Conservation (phyloP, 2,113 vertebrate species). For the Pterocles orientalis region DNA sequence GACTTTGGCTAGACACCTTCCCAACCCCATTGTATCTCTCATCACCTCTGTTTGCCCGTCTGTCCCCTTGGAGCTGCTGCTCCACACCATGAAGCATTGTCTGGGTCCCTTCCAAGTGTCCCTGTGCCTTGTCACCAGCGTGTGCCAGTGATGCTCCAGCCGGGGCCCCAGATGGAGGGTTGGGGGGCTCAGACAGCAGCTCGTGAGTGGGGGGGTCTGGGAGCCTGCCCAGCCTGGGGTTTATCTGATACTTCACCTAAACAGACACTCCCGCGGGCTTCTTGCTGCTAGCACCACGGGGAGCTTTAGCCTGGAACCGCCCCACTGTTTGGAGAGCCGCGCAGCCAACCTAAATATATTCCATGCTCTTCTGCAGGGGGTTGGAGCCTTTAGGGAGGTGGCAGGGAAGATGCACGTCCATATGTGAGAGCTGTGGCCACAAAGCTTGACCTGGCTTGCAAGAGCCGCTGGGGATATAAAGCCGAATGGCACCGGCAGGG, state of each 20-base stretch:
- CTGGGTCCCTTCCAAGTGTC: neutral
- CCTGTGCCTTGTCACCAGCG: accelerated
- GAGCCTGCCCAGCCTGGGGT: neutral
- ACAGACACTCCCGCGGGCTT: neutral
- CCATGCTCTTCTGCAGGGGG: accelerated
- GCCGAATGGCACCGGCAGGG: neutral
- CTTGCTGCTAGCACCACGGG: neutral
- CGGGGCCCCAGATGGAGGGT: neutral
- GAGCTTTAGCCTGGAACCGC: neutral
- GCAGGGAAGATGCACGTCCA: neutral
- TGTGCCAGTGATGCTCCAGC: neutral
- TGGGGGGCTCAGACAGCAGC: neutral
- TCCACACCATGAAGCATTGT: accelerated
- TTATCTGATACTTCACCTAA: neutral
- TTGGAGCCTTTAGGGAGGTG: neutral
- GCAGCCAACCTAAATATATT: neutral
- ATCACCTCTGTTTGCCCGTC: neutral
- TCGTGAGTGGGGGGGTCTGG: neutral
- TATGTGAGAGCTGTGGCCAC: neutral
- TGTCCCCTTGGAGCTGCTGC: neutral
- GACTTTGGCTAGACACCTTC: neutral
- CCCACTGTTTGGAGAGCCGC: neutral
- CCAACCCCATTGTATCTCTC: neutral
- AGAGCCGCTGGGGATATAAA: neutral
- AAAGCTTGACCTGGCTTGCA: neutral